phyloP scores from a whole-genome alignment of 2,113 vertebrate species.

The Cebus imitator region DNA sequence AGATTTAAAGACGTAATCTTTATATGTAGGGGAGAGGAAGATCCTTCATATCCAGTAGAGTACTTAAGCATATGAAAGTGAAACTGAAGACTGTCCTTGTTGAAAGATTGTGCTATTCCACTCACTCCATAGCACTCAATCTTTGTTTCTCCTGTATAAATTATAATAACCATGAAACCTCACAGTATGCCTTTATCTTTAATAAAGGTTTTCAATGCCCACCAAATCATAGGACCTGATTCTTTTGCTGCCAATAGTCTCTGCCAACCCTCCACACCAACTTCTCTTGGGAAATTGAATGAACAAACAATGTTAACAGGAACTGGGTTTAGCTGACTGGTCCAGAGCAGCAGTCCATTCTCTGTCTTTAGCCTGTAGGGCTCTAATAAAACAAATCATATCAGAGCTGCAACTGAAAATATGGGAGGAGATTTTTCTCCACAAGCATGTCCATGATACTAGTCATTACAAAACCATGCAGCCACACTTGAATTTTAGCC shows the following conservation, averaged over 20 bases:
- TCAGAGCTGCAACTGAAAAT: not conserved
- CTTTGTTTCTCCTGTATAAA: not conserved
- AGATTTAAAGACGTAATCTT: not conserved
- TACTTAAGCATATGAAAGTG: not conserved
- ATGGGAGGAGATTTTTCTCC: not conserved
- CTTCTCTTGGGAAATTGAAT: not conserved
- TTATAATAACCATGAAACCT: not conserved
- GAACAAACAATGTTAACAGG: not conserved
- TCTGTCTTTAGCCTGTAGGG: not conserved
- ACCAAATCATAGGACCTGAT: not conserved
- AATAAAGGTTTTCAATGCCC: not conserved
- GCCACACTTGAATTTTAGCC: not conserved
- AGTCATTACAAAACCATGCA: not conserved
- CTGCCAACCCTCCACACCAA: not conserved
- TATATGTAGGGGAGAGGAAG: not conserved
- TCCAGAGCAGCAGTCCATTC: not conserved
- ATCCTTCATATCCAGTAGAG: not conserved
- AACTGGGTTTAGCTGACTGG: not conserved
- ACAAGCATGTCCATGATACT: not conserved
- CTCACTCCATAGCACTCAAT: not conserved
- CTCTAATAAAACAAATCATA: not conserved
- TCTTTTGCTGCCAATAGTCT: not conserved
- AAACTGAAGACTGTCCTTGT: not conserved
- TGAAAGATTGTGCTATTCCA: not conserved
- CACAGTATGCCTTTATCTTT: not conserved